Evolutionary conservation across 2,888 invertebrate species (phyloP), one percentile per base, ranked within the genome.

Genomic region (Pheosia gnoma): DNA sequence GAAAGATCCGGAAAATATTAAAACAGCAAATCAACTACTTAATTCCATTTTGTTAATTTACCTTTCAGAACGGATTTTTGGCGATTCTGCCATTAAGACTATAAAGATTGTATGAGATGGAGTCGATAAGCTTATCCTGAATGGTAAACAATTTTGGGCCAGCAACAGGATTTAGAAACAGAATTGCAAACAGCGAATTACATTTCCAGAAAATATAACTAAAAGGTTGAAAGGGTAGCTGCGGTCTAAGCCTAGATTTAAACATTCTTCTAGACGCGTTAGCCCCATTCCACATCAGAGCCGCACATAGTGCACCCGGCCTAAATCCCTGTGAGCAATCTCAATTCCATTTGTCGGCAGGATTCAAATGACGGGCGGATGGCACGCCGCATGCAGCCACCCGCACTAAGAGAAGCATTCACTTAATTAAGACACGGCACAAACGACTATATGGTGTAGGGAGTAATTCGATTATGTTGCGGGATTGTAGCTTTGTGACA

Each of bases 381-480:
- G 60, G 62, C 56, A 59, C 63, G 70, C 63, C 70, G 69, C 52
- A 71, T 72, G 70, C 72, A 74, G 71, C 68, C 25, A 25, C 25
- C 39, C 62, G 57, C 62, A 62, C 59, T 66, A 66, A 62, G 66
- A 62, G 69, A 65, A 65, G 73, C 72, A 70, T 68, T 72, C 72
- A 58, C 74, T 77, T 79, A 79, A 80, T 80, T 80, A 81, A 77
- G 71, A 72, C 70, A 68, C 11, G 56, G n/a, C 59, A 66, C 65
- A 62, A 63, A 63, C 61, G 62, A 59, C 43, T 60, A 67, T 61
- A 59, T 59, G 45, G 11, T 6, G 11, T 55, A 13, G 36, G 43
- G 39, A 52, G 43, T 62, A 59, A 58, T 61, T 41, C 47, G 47
- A 49, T 58, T 61, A 37, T 38, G 58, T 11, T 36, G 36, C 57